These are phyloP conservation scores for Sebastes taczanowskii DNA, from an alignment of 2,797 vertebrate genomes.

Conservation along the genomic window DNA sequence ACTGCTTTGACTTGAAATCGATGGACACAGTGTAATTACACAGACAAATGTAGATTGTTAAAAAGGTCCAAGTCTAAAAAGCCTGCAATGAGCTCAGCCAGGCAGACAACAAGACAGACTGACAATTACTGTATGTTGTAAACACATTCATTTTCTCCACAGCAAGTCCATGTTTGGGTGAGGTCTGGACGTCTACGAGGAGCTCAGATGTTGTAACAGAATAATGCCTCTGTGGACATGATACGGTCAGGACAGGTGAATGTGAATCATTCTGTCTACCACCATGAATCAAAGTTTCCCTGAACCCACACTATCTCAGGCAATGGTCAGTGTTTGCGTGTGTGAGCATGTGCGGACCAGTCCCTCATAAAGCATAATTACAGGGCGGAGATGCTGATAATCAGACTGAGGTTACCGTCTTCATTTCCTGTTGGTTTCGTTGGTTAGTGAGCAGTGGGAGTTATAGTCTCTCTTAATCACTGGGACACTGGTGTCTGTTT, in stretches of 20 bases:
- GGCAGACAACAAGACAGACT: neutral
- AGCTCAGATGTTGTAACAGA: neutral
- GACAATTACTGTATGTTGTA: conserved; percentile 12
- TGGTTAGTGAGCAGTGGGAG: conserved; percentile 41
- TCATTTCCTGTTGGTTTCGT: conserved; percentile 62
- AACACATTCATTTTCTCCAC: neutral
- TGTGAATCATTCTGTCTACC: neutral
- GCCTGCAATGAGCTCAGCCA: neutral
- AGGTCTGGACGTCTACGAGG: neutral
- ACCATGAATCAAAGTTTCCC: conserved; percentile 13
- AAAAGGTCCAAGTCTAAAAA: conserved; percentile 2
- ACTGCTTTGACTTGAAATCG: conserved; percentile 39
- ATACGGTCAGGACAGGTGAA: neutral
- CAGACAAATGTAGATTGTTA: conserved; percentile 33
- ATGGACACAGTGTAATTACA: conserved; percentile 45
- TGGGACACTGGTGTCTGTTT: conserved; percentile 29
- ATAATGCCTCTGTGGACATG: neutral
- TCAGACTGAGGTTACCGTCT: conserved; percentile 30
- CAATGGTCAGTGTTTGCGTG: conserved; percentile 3
- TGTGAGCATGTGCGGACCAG: conserved; percentile 23
- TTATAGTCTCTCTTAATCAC: conserved; percentile 28
- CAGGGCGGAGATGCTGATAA: conserved; percentile 19
- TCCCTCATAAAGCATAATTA: conserved; percentile 51
- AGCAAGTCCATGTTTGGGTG: neutral
- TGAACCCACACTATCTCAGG: neutral